Evolutionary conservation across 2,113 vertebrate genomes (phyloP).

Genomic region (Apus apus): DNA sequence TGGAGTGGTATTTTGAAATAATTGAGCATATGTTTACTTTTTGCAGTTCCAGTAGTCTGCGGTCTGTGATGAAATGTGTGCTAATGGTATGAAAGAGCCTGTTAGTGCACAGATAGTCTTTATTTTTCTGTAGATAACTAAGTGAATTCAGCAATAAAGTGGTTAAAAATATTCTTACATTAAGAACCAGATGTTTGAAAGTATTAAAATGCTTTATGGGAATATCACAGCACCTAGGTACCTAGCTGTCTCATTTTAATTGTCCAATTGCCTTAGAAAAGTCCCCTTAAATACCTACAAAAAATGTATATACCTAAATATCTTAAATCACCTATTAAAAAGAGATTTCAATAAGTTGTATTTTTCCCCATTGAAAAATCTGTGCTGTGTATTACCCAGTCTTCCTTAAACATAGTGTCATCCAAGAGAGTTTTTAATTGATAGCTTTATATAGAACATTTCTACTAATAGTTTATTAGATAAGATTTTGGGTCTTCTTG

Average conservation of each 20-base stretch:
- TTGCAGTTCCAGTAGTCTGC: not conserved
- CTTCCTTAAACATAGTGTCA: not conserved
- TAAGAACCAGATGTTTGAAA: not conserved
- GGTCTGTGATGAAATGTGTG: not conserved
- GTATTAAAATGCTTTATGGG: not conserved
- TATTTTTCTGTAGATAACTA: not conserved
- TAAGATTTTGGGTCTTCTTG: not conserved
- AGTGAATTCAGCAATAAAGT: not conserved
- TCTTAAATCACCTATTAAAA: not conserved
- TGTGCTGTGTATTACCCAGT: not conserved
- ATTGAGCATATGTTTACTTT: not conserved
- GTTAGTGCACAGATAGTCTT: not conserved
- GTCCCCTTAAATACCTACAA: not conserved
- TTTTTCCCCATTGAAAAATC: not conserved
- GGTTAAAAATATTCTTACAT: not conserved
- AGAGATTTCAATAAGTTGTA: not conserved
- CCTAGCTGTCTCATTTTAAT: not conserved
- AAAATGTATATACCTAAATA: not conserved
- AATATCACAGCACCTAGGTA: not conserved
- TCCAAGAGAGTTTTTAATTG: not conserved
- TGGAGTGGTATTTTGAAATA: not conserved
- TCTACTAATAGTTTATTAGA: not conserved
- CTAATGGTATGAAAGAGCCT: not conserved
- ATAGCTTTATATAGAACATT: not conserved
- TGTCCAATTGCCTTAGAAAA: not conserved